Evolutionary conservation across 1,140 invertebrate genomes (phyloP).

Genomic region (Caerostris extrusa): DNA sequence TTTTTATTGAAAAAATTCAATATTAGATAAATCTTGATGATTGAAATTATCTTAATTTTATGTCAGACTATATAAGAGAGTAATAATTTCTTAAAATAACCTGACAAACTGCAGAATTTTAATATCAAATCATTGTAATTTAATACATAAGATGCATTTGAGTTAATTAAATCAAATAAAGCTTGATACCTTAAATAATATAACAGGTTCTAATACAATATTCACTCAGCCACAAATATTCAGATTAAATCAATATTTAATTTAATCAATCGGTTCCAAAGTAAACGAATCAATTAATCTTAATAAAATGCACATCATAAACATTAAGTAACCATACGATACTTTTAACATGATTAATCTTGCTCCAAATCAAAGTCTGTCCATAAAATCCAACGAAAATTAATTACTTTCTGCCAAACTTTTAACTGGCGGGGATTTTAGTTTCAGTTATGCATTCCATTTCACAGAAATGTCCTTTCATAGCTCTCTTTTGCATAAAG

Average conservation of each 20-base stretch:
- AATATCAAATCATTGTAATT: too few species aligned
- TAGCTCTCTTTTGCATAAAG: not conserved
- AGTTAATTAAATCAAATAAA: too few species aligned
- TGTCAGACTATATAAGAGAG: too few species aligned
- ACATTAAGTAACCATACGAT: not conserved
- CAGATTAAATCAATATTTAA: not conserved
- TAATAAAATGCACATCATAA: not conserved
- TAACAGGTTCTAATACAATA: too few species aligned
- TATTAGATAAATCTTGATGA: too few species aligned
- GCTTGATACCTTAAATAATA: too few species aligned
- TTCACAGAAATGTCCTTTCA: conserved; percentile 44
- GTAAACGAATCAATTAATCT: not conserved
- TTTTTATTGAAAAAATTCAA: too few species aligned
- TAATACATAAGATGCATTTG: too few species aligned
- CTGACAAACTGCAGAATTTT: too few species aligned
- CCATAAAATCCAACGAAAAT: conserved; percentile 15
- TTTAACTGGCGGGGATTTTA: not conserved
- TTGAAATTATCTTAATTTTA: too few species aligned
- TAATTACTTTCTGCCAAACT: conserved; percentile 35
- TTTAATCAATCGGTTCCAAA: not conserved
- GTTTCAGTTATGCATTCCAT: conserved; percentile 37
- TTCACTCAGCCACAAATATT: too few species aligned
- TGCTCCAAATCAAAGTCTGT: not conserved
- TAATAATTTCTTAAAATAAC: too few species aligned
- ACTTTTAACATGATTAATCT: conserved; percentile 8